Base-by-base conservation (phyloP, 2,888 invertebrate genomes). In the Camptogramma bilineatum region DNA sequence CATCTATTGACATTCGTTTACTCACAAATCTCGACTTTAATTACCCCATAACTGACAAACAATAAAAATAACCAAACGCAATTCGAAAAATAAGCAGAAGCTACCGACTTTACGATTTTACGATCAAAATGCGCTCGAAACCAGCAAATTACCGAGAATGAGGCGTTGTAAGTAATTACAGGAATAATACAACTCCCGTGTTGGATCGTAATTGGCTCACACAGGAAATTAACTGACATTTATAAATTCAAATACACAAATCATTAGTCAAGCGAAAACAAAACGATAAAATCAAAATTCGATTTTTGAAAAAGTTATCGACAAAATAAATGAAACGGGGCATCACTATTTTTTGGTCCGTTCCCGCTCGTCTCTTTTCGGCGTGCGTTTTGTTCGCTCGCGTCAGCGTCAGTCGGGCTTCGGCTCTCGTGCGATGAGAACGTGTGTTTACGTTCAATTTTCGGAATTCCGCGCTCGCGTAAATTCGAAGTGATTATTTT, bases 361-460 rank as follows among this genome's bases (percentile, higher is more conserved):
- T 53, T 53, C 34, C 10, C 46, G 51, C 48, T 53, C 34, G 51
- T 53, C 46, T 46, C 46, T 47, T 31, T 34, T 9, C 44, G 44
- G 44, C 16, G 28, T 28, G 61, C 62, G 58, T 61, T 56, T 58
- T 62, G 57, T 63, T 53, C 64, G 53, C 16, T 0, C 31, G 19
- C 19, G 39, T 28, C 24, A n/a, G n/a, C 56, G 48, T 51, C 81
- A 85, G 85, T 86, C 75, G 80, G 68, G 83, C 81, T 70, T 70
- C 62, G 68, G 66, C 79, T 81, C 80, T 83, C 78, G 66, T 69
- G 31, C 51, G 0, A 66, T 18, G 1, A 3, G 57, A 65, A 44
- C 31, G 82, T 75, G n/a, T 28, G 10, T 18, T 13, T 0, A 7
- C 17, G 54, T 28, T 28, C 42, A 21, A 31, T 58, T 54, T 16